Base-by-base conservation (phyloP, 2,888 invertebrate genomes). In the Opisthograptis luteolata region DNA sequence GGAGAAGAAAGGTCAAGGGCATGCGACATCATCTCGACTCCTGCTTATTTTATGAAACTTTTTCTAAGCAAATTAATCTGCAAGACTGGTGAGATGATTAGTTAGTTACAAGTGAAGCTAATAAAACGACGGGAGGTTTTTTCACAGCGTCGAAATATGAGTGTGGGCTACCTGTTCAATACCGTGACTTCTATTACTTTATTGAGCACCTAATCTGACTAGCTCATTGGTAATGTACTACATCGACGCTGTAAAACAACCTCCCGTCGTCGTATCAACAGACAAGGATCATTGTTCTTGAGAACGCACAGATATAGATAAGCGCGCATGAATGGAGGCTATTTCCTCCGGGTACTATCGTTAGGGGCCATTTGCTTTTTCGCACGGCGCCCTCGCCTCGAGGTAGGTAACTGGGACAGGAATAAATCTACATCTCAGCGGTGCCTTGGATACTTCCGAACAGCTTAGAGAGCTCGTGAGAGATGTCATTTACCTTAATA, bases 311-410 rank as follows among this genome's bases (percentile, higher is more conserved):
- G 47, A 46, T 35, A 53, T 44, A 63, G 58, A 67, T 63, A 73
- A 68, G 64, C 66, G 64, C 60, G 58, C 60, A 65, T 68, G 69
- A 72, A 76, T 73, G 64, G 66, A 58, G 58, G 68, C 64, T 67
- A 69, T 71, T 72, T 69, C 69, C 70, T 73, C 62, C 59, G 64
- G 63, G 35, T 60, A 59, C 63, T 56, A 56, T 49, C 52, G 55
- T 42, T 46, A 50, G 46, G 51, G 64, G 55, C 39, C 50, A 50
- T 50, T 50, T 43, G 44, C 66, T 68, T 60, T 70, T 76, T 73
- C 69, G 66, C 68, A 65, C 68, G 66, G 65, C 61, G 61, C 62
- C 59, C 61, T 48, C 58, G 63, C 53, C 64, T 56, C 39, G 34
- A 49, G 49, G 51, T 60, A 53, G 63, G 70, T 69, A 69, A 77